Evolutionary conservation across 2,888 invertebrate species (phyloP).

Genomic region (Bellardia bayeri): DNA sequence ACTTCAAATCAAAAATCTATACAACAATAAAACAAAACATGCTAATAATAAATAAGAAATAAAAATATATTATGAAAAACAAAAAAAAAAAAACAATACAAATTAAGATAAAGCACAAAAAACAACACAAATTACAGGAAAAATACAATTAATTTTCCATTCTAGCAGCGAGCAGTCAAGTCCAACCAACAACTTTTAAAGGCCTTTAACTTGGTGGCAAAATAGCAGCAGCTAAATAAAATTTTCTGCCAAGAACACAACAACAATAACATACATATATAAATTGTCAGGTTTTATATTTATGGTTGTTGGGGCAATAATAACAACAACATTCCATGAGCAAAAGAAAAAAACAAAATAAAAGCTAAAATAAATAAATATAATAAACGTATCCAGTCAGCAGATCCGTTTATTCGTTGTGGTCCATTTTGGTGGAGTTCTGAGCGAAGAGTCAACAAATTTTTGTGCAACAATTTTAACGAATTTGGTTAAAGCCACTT

Average conservation of each 20-base stretch:
- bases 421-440: conserved; percentile 60
- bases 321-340: neutral
- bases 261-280: conserved; percentile 49
- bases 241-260: conserved; percentile 22
- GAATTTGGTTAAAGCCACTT: conserved; percentile 75
- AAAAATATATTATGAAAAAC: neutral
- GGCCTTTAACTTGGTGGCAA: conserved; percentile 52
- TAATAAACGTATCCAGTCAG: conserved; percentile 42
- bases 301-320: conserved; percentile 42
- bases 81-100: conserved; percentile 1
- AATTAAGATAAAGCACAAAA: conserved; percentile 54
- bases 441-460: conserved; percentile 41
- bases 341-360: neutral
- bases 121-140: conserved; percentile 67
- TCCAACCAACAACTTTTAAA: conserved; percentile 40
- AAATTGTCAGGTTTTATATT: conserved; percentile 59
- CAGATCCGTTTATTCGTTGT: conserved; percentile 58
- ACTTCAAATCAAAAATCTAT: conserved; percentile 55
- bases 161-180: conserved; percentile 49
- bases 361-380: neutral
- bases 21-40: conserved; percentile 20
- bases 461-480: conserved; percentile 71
- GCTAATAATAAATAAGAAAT: conserved; percentile 29
- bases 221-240: neutral
- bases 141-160: conserved; percentile 70